Base-by-base conservation (phyloP, 1,140 invertebrate species). In the Macrobrachium rosenbergii region DNA sequence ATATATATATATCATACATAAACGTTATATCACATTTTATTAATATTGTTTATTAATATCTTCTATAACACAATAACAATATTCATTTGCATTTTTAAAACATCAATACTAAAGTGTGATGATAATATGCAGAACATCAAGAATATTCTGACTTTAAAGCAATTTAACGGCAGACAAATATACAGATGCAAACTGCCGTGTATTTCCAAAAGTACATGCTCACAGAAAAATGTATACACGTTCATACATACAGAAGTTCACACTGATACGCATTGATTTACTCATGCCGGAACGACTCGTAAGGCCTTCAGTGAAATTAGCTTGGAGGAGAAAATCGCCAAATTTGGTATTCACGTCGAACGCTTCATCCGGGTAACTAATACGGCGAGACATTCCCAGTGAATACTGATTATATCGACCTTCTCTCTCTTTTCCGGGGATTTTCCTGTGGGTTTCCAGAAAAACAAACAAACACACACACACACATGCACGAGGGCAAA, bases 1-100 rank as follows among this genome's bases (percentile, higher is more conserved):
- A 84, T 62, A 84, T 62, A 84, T 62, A 84, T 62, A 84, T 43
- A 84, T 62, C 21, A 67, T 14, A 80, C 12, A 64, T 62, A 67
- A 21, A 43, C 0, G 43, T 12, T 14, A 16, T n/a, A 69, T n/a
- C 3, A 69, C 7, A 69, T n/a, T 23, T 5, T 23, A 1, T 37
- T 37, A 37, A 37, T 37, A 37, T 37, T 37, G 28, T 3, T 2
- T 37, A 37, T 37, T 37, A 37, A 37, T 37, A 37, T 37, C 28
- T 37, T 37, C 28, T 37, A 37, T 37, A 37, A 37, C 28, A 37
- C 3, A 37, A 37, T 2, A 37, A 37, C 28, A 37, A 37, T 37
- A 37, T 37, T 37, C 28, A 37, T 1, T 37, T 3, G 28, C 28
- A 1, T 37, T 37, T 37, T 37, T 37, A 37, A 37, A 37, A 37